phyloP scores from a whole-genome alignment of 2,113 vertebrate genomes.

The Crocuta crocuta region DNA sequence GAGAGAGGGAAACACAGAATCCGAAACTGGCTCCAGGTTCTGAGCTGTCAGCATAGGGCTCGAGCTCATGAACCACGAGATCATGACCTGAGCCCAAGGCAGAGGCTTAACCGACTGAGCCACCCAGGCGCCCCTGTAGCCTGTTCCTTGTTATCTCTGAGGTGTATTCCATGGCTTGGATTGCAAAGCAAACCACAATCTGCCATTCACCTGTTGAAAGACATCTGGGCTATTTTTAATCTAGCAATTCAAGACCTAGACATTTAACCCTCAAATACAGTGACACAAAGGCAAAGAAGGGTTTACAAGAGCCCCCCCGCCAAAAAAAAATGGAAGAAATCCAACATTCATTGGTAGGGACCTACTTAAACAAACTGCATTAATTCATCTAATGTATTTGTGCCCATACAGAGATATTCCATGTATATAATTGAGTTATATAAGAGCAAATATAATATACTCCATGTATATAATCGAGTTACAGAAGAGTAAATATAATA shows the following conservation, averaged over 20 bases:
- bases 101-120: no score
- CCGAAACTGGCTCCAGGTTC: no score
- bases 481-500: background rate
- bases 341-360: background rate
- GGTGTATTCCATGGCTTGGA: background rate
- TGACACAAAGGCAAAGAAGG: background rate
- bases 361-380: background rate
- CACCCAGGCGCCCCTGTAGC: no score
- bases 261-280: background rate
- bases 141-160: background rate
- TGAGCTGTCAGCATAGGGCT: no score
- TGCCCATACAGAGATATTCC: background rate
- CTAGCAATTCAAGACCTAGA: background rate
- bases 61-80: no score
- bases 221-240: slow-evolving; percentile 14
- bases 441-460: background rate
- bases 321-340: background rate
- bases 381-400: background rate
- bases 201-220: background rate
- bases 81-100: no score
- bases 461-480: background rate
- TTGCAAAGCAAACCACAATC: background rate
- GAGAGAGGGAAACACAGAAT: no score
- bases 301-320: background rate
- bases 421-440: background rate